Evolutionary conservation across 1,140 invertebrate species (phyloP).

Genomic region (Potamilus streckersoni): DNA sequence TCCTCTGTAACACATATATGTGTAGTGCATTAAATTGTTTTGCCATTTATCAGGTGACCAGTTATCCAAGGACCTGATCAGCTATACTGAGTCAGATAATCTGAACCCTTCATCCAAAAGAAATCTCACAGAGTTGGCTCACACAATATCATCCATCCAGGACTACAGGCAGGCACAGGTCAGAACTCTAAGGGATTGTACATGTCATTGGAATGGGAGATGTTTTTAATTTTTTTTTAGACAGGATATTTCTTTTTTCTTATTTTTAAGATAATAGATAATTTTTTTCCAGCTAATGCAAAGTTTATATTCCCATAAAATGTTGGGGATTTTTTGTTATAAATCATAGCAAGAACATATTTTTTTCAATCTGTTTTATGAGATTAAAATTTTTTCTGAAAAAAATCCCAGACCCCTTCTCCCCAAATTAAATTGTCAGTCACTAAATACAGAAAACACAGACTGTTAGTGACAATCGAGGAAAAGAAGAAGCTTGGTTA

Average conservation of each 20-base stretch:
- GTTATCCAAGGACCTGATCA: slow-evolving; percentile 50
- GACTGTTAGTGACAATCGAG: too few species aligned
- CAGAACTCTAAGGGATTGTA: neutral
- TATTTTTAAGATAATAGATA: neutral
- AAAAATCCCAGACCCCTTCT: too few species aligned
- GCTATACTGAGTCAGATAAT: slow-evolving; percentile 57
- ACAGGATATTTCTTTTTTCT: neutral
- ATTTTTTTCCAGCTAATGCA: neutral
- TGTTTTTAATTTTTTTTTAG: neutral
- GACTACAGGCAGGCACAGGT: slow-evolving; percentile 65
- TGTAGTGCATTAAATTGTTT: neutral
- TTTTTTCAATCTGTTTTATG: neutral
- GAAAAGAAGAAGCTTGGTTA: too few species aligned
- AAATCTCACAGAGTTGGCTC: slow-evolving; percentile 55
- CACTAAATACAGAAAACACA: too few species aligned
- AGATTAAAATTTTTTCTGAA: too few species aligned
- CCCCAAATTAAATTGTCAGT: too few species aligned
- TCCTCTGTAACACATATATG: too few species aligned
- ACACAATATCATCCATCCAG: slow-evolving; percentile 59
- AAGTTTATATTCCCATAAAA: neutral
- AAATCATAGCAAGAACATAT: neutral
- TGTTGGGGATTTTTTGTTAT: neutral
- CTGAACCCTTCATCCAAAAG: slow-evolving; percentile 54
- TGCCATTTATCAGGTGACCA: slow-evolving; percentile 51
- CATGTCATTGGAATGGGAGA: neutral